A percentile compares a stretch with the other conserved stretches of the same genome.
Evolutionary conservation across 30 jellyfish, hydroid and myxozoan genomes (phyloP).

Genomic region (Turritopsis dohrnii): DNA sequence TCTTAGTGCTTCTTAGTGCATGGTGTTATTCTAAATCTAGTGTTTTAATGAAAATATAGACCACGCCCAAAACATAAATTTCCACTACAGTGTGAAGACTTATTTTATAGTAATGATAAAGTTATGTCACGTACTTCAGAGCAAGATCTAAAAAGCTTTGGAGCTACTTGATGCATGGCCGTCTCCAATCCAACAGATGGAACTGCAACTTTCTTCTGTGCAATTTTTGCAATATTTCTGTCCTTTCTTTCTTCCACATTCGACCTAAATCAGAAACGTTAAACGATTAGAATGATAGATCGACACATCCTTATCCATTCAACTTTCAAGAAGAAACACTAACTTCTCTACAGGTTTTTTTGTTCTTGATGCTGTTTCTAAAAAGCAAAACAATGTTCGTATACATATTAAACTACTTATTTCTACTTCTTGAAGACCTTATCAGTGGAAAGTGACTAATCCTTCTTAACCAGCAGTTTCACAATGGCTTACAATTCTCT

Average conservation of each 20-base stretch:
- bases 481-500: constrained; percentile 18
- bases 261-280: neutral
- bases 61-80: neutral
- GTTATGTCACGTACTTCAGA: constrained; percentile 55
- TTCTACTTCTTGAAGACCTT: neutral
- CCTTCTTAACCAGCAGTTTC: no score
- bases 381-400: neutral
- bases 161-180: constrained; percentile 77
- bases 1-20: no score
- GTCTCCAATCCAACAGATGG: constrained; percentile 86
- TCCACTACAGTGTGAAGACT: neutral
- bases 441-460: neutral
- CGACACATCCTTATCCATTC: neutral
- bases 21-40: neutral
- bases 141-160: constrained; percentile 76
- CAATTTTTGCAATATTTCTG: neutral
- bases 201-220: constrained; percentile 15
- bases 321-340: neutral
- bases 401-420: no score
- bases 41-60: no score
- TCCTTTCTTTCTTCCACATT: neutral
- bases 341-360: neutral
- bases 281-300: neutral
- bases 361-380: neutral
- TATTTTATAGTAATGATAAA: neutral